Evolutionary conservation across 2,888 invertebrate genomes (phyloP), one percentile per base, ranked within the genome.

Genomic region (Horisme vitalbata): DNA sequence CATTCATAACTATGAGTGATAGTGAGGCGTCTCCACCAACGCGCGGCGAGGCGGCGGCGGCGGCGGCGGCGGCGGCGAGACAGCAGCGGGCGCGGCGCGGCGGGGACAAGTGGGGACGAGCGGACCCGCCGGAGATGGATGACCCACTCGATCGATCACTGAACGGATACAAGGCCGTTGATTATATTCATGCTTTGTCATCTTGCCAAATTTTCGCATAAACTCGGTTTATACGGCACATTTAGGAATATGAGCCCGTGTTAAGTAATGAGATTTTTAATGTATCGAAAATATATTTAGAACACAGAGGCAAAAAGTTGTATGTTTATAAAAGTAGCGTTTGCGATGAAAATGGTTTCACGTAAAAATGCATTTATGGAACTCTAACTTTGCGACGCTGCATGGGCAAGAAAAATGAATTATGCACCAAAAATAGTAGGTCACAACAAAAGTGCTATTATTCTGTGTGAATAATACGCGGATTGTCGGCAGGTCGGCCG

Each of bases 401-500:
- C 30, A 14, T 32, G 26, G 14, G 9, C 38, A 31, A 38, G 33
- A 31, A 49, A 46, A 49, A 47, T 47, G 45, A 43, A 48, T 52
- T 47, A 49, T 53, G 44, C 41, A 34, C 36, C 44, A 24, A 35
- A 47, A 50, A 47, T 48, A 50, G 49, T 41, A 41, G 50, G 49
- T 45, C 45, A 34, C 49, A 51, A 47, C 38, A 53, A 52, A 55
- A 54, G 49, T 41, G 46, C 30, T 51, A 51, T 58, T 54, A 52
- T 58, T 55, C 47, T 50, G 44, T 47, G 48, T 52, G 55, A 54
- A 55, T 55, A 54, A 56, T 51, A 44, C 44, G 35, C 38, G 45
- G 41, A 38, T 41, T 36, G 45, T 45, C 37, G 45, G 37, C 35
- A 34, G 37, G 41, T 13, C 36, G 37, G 44, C 38, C 27, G 44